Evolutionary conservation across 2,797 vertebrate genomes (phyloP).

Genomic region (Geotrypetes seraphini): DNA sequence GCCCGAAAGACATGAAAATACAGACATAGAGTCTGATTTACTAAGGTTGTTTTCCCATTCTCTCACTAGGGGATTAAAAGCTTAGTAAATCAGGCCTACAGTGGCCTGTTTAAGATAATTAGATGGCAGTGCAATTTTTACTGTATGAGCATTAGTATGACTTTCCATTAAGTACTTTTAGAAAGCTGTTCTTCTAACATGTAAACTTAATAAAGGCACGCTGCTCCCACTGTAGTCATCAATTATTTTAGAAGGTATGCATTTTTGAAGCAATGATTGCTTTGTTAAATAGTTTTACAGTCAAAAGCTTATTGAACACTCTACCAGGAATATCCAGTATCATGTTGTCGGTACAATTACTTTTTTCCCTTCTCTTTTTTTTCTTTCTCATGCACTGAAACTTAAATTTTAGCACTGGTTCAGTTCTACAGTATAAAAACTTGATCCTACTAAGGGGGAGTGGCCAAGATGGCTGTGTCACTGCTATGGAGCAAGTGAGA

Average conservation of each 20-base stretch:
- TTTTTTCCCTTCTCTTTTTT: background rate
- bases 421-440: too few relatives aligned
- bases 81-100: too few relatives aligned
- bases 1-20: background rate
- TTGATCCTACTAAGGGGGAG: too few relatives aligned
- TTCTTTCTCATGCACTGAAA: background rate
- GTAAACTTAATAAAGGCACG: constrained; percentile 1
- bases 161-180: background rate
- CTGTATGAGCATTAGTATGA: background rate
- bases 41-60: too few relatives aligned
- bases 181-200: background rate
- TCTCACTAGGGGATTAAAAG: too few relatives aligned
- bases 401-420: too few relatives aligned
- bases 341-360: background rate
- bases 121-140: background rate
- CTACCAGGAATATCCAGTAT: background rate
- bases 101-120: constrained; percentile 15
- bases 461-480: too few relatives aligned
- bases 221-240: background rate
- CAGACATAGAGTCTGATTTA: background rate
- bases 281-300: background rate
- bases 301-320: background rate
- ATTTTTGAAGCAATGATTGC: background rate
- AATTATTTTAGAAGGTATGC: background rate
- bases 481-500: too few relatives aligned